Base-by-base conservation (phyloP, 2,113 vertebrate genomes). In the Petromus typicus region DNA sequence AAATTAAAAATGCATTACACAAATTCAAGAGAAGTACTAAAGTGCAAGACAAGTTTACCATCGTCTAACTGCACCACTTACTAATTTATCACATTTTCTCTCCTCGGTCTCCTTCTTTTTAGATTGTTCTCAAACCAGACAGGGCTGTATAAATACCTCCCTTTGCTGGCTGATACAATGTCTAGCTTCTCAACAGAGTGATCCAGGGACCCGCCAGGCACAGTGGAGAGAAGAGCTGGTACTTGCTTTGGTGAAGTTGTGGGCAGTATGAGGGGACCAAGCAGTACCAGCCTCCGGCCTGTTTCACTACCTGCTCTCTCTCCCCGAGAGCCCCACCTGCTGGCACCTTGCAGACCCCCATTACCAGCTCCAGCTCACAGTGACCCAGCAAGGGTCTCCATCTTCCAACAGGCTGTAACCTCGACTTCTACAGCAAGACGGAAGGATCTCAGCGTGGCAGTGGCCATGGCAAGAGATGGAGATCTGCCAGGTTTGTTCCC, bases 1-100 rank as follows among this genome's bases (percentile, higher is more conserved):
- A 85, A 97, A 63, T 85, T 69, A 94, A 85, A 18, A 91, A 89
- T 11, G 66, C 37, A 73, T 78, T 45, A 43, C 17, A 78, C 2
- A 20, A 45, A 6, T 79, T 87, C 84, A 85, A 89, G 30, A 76
- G 64, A 54, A 81, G 73, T n/a, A 91, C 61, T 71, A 86, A 59
- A 48, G 34, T 57, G 43, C 32, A 73, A 90, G 54, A 1, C 43
- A 80, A 69, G 18, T 30, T 34, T 32, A 54, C 8, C 4, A 16
- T 66, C 61, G 56, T n/a, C 63, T 76, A 85, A 40, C 25, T 64
- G 59, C 63, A 48, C 11, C 56, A 30, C 40, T 78, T 37, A 85
- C 27, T 80, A 17, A 75, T 22, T 61, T 37, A 83, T 32, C 78
- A 71, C 43, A 51, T 32, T n/a, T 78, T 45, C 7, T n/a, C 91